Conservation (phyloP, 1,140 invertebrate genomes). For the Listronotus oregonensis region DNA sequence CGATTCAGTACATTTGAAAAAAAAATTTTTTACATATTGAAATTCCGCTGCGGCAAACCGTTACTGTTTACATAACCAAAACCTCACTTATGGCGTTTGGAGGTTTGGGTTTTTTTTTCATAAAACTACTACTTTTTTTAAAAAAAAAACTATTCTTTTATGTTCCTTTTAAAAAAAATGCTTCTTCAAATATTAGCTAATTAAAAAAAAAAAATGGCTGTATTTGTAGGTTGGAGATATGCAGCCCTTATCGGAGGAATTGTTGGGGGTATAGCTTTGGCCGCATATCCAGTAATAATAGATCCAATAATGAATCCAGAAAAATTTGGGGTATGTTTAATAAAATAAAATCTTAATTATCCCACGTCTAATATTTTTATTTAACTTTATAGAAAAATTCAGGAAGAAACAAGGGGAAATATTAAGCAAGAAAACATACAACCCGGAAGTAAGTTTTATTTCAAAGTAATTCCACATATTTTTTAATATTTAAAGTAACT, state of each 20-base stretch:
- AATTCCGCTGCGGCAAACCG: too few relatives aligned
- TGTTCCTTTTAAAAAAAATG: too few relatives aligned
- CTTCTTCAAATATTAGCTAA: too few relatives aligned
- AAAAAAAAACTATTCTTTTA: too few relatives aligned
- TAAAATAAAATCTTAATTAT: constrained; percentile 15
- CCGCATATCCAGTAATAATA: constrained; percentile 68
- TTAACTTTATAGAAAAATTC: constrained; percentile 63
- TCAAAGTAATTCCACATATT: too few relatives aligned
- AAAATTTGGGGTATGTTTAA: constrained; percentile 64
- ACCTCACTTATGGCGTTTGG: too few relatives aligned
- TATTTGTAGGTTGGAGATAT: constrained; percentile 63
- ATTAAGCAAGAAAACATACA: constrained; percentile 70
- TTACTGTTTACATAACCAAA: too few relatives aligned
- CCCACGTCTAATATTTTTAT: constrained; percentile 4
- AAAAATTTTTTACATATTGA: too few relatives aligned
- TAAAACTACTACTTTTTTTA: too few relatives aligned
- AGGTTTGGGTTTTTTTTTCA: too few relatives aligned
- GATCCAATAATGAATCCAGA: constrained; percentile 68
- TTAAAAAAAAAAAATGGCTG: constrained; percentile 8
- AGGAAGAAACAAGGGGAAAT: constrained; percentile 61
- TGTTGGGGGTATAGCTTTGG: constrained; percentile 61
- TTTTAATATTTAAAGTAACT: too few relatives aligned
- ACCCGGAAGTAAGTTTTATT: constrained; percentile 69
- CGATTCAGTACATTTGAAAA: too few relatives aligned
- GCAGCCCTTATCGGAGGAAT: constrained; percentile 63